Base-by-base conservation (phyloP, 2,888 invertebrate genomes). In the Blastobasis lacticolella region DNA sequence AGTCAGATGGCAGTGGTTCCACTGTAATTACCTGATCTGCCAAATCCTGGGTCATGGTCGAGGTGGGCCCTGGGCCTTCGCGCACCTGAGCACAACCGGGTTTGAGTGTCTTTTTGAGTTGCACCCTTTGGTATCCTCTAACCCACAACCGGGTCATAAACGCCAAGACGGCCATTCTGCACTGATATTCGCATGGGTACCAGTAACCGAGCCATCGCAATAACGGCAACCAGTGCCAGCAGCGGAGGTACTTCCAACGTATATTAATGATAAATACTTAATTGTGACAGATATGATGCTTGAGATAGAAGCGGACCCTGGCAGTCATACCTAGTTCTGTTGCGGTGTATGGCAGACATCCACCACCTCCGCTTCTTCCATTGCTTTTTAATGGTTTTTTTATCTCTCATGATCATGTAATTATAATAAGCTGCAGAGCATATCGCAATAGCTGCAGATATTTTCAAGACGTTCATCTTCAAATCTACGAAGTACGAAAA, bases 291-390 rank as follows among this genome's bases (percentile, higher is more conserved):
- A 40, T 40, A 40, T 5, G 38, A 10, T 38, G n/a, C n/a, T n/a
- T n/a, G n/a, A n/a, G n/a, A 10, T 38, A 40, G 10, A 48, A 48
- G 41, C 23, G 36, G 10, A 38, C 49, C 49, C 48, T 49, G n/a
- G n/a, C n/a, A n/a, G n/a, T n/a, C n/a, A n/a, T 49, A 51, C 56
- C 41, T 52, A 10, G 54, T 54, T 56, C 56, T 49, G 47, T 54
- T 56, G 6, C 54, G 51, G 38, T 56, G 54, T 36, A 50, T 48
- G 9, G 38, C 40, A 10, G 47, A 50, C 49, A 56, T 56, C 54
- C 56, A 54, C 52, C 56, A 56, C 50, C 54, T 46, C 37, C 56
- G 38, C 49, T 51, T 51, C 49, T 47, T 41, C 10, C 45, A 40
- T 41, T 45, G 44, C 49, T 54, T 54, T 43, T 50, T 37, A 50